Conservation (phyloP, 1,140 invertebrate species). For the Drosophila rhopaloa region DNA sequence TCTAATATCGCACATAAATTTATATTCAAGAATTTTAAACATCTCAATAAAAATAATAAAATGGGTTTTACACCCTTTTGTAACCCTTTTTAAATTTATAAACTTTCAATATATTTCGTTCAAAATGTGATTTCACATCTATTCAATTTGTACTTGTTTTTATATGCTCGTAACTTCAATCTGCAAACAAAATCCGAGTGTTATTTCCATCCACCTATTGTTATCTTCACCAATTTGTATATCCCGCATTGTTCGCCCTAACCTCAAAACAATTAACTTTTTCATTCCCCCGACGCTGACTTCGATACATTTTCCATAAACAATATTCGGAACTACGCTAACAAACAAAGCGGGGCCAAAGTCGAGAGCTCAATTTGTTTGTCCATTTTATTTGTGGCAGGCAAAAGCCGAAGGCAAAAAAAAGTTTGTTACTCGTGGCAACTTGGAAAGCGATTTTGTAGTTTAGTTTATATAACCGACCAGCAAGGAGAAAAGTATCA, state of each 20-base stretch:
- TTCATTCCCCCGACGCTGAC: not conserved
- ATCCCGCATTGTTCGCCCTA: constrained; percentile 5
- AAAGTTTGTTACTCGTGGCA: constrained; percentile 38
- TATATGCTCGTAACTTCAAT: constrained; percentile 3
- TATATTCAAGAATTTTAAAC: too few species aligned
- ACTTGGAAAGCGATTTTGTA: constrained; percentile 66
- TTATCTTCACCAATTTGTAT: constrained; percentile 15
- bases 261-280: constrained; percentile 37
- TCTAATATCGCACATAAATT: too few species aligned
- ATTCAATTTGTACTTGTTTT: constrained; percentile 8
- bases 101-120: too few species aligned
- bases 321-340: constrained; percentile 39
- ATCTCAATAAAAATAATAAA: too few species aligned
- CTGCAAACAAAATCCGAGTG: constrained; percentile 7
- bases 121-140: too few species aligned
- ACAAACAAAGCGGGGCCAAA: constrained; percentile 30
- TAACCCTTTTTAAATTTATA: too few species aligned
- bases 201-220: constrained; percentile 1
- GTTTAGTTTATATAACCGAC: constrained; percentile 62
- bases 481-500: constrained; percentile 11
- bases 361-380: constrained; percentile 60
- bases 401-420: constrained; percentile 28
- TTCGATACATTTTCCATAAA: constrained; percentile 48
- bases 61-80: too few species aligned
- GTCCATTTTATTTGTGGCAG: constrained; percentile 56